Evolutionary conservation across 2,113 vertebrate genomes (phyloP).

Genomic region (Petrocephalus zakoni): DNA sequence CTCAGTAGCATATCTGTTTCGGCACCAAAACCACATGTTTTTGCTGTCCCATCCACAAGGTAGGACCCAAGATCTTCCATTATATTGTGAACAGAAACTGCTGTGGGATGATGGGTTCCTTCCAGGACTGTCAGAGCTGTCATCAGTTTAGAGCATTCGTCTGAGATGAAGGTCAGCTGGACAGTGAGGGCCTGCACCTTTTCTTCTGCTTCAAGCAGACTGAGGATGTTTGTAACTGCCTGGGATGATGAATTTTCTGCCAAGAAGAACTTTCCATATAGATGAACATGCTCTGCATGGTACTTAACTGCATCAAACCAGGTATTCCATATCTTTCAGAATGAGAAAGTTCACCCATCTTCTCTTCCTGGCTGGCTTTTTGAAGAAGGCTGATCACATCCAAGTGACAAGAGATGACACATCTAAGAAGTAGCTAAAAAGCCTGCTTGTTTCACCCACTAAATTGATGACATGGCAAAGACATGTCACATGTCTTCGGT

Average conservation of each 20-base stretch:
- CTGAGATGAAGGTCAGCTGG: conserved; percentile 18
- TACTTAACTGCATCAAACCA: conserved; percentile 1
- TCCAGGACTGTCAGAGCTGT: no score
- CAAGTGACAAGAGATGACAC: no score
- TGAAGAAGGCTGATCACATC: no score
- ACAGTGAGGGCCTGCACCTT: background rate
- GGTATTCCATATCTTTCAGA: conserved; percentile 14
- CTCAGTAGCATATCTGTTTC: conserved; percentile 19
- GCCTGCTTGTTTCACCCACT: no score
- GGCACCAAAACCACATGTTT: conserved; percentile 4
- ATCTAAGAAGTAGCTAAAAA: no score
- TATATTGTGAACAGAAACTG: no score
- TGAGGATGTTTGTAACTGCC: conserved; percentile 18
- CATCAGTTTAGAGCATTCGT: conserved; percentile 18
- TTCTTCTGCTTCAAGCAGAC: conserved; percentile 8
- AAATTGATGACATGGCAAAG: no score
- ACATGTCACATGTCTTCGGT: no score
- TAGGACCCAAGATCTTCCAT: no score
- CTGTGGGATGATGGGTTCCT: no score
- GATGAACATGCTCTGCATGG: background rate
- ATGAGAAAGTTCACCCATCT: background rate
- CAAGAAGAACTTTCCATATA: conserved; percentile 3
- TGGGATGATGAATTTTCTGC: conserved; percentile 2
- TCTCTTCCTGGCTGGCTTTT: background rate
- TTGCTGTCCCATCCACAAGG: no score